A percentile compares a stretch with the other conserved stretches of the same genome.
phyloP scores from a whole-genome alignment of 2,113 vertebrate species.

The Anarrhichthys ocellatus region DNA sequence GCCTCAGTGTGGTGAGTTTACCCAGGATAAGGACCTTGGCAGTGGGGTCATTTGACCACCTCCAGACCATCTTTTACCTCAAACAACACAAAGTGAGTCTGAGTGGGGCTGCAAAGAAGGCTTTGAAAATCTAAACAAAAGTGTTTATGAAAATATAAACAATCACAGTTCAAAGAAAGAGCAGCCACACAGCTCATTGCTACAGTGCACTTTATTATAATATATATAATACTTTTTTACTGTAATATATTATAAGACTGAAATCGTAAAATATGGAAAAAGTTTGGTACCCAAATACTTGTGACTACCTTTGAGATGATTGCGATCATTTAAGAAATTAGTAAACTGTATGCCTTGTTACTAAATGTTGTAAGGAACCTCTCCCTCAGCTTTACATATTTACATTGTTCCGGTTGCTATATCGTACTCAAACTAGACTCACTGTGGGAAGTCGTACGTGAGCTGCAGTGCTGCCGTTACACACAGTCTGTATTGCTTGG shows the following conservation, averaged over 20 bases:
- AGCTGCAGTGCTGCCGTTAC: conserved; percentile 40
- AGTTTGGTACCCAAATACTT: background rate
- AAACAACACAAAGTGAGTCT: conserved; percentile 18
- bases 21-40: conserved; percentile 56
- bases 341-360: background rate
- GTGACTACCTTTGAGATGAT: background rate
- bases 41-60: conserved; percentile 47
- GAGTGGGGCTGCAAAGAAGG: background rate
- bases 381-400: background rate
- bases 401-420: conserved; percentile 5
- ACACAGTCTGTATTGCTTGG: conserved; percentile 19
- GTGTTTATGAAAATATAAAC: background rate
- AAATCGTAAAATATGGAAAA: background rate
- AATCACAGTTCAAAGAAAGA: background rate
- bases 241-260: background rate
- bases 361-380: background rate
- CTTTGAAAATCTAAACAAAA: background rate
- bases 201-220: background rate
- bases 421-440: background rate
- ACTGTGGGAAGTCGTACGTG: conserved; percentile 14
- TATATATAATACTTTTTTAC: too few relatives aligned
- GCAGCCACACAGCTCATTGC: background rate
- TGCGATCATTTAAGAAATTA: background rate
- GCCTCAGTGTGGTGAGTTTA: conserved; percentile 69
- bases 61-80: conserved; percentile 36